Evolutionary conservation across 2,113 vertebrate species (phyloP).

Genomic region (Entosphenus tridentatus): DNA sequence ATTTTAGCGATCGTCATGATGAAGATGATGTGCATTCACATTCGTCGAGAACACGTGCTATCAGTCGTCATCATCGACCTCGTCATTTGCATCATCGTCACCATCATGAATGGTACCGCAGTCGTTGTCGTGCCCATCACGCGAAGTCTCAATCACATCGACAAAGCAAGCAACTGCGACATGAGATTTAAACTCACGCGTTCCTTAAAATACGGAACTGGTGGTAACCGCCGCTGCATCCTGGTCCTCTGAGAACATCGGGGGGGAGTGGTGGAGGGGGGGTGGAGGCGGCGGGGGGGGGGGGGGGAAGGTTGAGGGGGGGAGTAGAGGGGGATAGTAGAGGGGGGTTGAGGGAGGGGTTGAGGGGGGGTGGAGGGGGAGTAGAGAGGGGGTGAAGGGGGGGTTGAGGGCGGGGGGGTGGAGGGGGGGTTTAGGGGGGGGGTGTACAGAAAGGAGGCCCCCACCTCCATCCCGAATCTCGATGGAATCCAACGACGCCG

Average conservation of each 20-base stretch:
- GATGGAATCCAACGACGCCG: conserved; percentile 14
- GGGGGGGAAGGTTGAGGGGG: too few relatives aligned
- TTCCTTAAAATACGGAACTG: background rate
- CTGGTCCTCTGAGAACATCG: background rate
- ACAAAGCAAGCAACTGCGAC: too few relatives aligned
- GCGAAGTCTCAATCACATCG: too few relatives aligned
- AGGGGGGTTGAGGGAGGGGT: too few relatives aligned
- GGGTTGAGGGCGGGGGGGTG: background rate
- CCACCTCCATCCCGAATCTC: conserved; percentile 15
- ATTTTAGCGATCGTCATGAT: too few relatives aligned
- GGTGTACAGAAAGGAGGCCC: background rate
- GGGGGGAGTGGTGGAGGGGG: background rate
- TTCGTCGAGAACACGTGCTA: too few relatives aligned
- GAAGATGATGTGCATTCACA: too few relatives aligned
- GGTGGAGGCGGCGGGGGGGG: background rate
- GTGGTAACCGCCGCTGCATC: background rate
- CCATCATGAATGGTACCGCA: too few relatives aligned
- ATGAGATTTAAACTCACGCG: too few relatives aligned
- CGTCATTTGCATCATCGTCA: too few relatives aligned
- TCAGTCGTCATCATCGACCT: too few relatives aligned
- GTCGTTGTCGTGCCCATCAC: too few relatives aligned
- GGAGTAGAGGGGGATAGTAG: background rate
- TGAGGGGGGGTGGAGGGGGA: background rate
- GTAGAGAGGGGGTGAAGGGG: background rate
- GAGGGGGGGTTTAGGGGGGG: background rate